Conservation (phyloP, 2,797 vertebrate genomes). For the Sandelia bainsii region DNA sequence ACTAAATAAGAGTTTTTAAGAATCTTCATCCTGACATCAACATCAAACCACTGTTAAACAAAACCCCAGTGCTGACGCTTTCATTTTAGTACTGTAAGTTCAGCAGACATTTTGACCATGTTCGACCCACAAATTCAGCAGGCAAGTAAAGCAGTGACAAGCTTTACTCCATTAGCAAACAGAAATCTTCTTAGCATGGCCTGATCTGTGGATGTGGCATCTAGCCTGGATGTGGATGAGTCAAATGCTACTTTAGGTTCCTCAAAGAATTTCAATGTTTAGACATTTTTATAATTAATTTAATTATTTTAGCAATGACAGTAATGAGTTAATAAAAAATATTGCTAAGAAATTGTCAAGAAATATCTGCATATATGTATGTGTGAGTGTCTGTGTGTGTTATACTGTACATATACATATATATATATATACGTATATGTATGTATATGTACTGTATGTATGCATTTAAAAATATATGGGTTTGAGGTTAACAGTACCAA, state of each 20-base stretch:
- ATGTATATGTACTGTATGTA: too few relatives aligned
- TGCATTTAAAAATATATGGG: background rate
- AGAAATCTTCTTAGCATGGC: constrained; percentile 77
- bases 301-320: background rate
- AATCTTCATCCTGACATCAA: background rate
- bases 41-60: background rate
- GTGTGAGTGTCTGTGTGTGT: background rate
- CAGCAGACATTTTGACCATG: constrained; percentile 36
- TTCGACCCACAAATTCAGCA: constrained; percentile 63
- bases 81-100: constrained; percentile 25
- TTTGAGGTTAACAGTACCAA: background rate
- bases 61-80: constrained; percentile 23
- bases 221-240: constrained; percentile 63
- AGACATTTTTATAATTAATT: background rate
- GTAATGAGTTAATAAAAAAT: background rate
- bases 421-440: too few relatives aligned
- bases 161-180: constrained; percentile 62
- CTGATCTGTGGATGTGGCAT: constrained; percentile 77
- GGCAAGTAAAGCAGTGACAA: constrained; percentile 54
- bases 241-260: constrained; percentile 31
- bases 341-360: background rate
- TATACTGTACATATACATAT: background rate
- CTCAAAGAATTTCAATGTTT: constrained; percentile 9
- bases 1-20: background rate
- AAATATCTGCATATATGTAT: background rate